phyloP scores from a whole-genome alignment of 1,140 invertebrate genomes.

The Aphaenogaster rudis region DNA sequence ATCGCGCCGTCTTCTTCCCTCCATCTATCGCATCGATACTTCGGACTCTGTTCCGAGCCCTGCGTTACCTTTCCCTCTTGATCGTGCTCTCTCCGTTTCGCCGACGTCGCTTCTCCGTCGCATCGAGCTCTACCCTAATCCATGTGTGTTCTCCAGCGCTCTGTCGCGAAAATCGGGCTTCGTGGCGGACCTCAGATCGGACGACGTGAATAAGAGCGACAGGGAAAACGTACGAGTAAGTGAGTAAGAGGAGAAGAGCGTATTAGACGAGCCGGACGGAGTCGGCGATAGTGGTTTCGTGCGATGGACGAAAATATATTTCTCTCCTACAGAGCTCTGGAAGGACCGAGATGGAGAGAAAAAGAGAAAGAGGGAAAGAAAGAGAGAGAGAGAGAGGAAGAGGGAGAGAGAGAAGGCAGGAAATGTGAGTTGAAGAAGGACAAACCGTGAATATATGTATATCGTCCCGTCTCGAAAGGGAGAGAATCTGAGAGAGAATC shows the following conservation, averaged over 20 bases:
- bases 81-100: constrained; percentile 29
- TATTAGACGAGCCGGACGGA: constrained; percentile 43
- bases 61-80: constrained; percentile 31
- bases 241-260: constrained; percentile 24
- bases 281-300: constrained; percentile 50
- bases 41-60: constrained; percentile 1
- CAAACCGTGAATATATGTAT: constrained; percentile 33
- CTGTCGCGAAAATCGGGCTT: constrained; percentile 52
- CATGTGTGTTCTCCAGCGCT: constrained; percentile 26
- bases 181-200: constrained; percentile 47
- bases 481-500: constrained; percentile 51
- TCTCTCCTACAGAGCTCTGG: constrained; percentile 53
- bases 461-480: constrained; percentile 43
- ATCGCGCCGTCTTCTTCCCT: constrained; percentile 28
- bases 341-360: constrained; percentile 27
- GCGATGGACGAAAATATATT: constrained; percentile 61
- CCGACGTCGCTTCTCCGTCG: constrained; percentile 22
- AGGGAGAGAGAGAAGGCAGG: neutral
- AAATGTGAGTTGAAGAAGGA: constrained; percentile 23
- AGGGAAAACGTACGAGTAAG: constrained; percentile 37
- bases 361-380: neutral
- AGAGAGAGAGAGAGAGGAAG: neutral
- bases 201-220: constrained; percentile 44
- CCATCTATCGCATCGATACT: constrained; percentile 10
- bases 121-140: constrained; percentile 13